Base-by-base conservation (phyloP, 1,140 invertebrate genomes). In the Heliconius himera region DNA sequence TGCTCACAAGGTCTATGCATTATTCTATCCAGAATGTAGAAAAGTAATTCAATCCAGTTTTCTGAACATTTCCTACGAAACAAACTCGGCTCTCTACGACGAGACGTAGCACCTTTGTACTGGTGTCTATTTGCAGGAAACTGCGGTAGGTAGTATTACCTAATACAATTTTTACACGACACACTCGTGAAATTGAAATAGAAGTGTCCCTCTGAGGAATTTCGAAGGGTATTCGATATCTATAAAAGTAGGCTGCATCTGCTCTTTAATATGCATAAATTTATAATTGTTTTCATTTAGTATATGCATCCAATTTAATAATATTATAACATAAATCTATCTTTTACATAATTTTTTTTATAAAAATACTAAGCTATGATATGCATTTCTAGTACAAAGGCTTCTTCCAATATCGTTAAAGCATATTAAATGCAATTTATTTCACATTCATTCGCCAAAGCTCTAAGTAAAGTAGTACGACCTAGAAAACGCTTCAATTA, bases 141-240 rank as follows among this genome's bases (percentile, higher is more conserved):
- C 83, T 77, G 82, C 70, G 73, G 80, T 78, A 76, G 79, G 80
- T 80, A 73, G 71, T 54, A 74, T 82, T 84, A 85, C 82, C 83
- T 85, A 89, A 89, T 82, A 88, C 88, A 88, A 90, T 90, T 90
- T 87, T 84, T 83, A 77, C 79, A 56, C 83, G 87, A 87, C 86
- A 89, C 87, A 87, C 87, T 85, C 85, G 79, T 85, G 85, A 82
- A 90, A 89, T 90, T 90, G 89, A 88, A 90, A 91, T 86, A 89
- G 84, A 89, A 91, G 86, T 85, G 87, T 86, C 85, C 81, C 85
- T 80, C 54, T 73, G 83, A 88, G 85, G 73, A 77, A 74, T 74
- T 79, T 76, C 73, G 74, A 71, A 77, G 66, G 66, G 70, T 81
- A 70, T 51, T 70, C 74, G 51, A 82, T 78, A 29, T 29, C 46